Conservation (phyloP, 2,888 invertebrate genomes). For the Eudemis profundana region DNA sequence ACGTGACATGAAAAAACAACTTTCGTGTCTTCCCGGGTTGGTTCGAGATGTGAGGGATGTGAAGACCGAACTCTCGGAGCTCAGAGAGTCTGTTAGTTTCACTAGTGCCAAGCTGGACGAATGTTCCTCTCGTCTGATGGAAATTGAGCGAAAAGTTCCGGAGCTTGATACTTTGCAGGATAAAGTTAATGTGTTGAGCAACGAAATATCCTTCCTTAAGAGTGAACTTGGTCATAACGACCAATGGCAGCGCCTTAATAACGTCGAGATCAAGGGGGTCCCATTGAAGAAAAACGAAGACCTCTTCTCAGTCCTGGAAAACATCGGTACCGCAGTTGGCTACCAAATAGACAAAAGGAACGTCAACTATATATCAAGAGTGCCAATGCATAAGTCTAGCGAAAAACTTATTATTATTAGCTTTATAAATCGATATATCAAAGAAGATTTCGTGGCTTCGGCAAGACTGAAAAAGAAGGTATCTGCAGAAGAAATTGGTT, state of each 20-base stretch:
- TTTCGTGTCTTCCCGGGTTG: neutral
- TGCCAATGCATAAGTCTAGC: neutral
- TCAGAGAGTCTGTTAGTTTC: neutral
- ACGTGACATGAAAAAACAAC: neutral
- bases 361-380: constrained; percentile 1
- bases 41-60: neutral
- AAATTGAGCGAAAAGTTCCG: neutral
- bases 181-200: neutral
- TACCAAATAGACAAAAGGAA: neutral
- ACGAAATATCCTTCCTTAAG: neutral
- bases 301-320: neutral
- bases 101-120: neutral
- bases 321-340: neutral
- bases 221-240: neutral
- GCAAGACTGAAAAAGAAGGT: neutral
- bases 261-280: constrained; percentile 1
- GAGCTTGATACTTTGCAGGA: neutral
- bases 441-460: no score
- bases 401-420: neutral
- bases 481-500: neutral
- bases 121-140: neutral
- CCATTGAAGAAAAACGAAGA: neutral
- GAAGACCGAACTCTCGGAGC: neutral
- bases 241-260: neutral
- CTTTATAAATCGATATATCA: neutral